Base-by-base conservation (phyloP, 2,113 vertebrate genomes). In the Cyanoliseus patagonus region DNA sequence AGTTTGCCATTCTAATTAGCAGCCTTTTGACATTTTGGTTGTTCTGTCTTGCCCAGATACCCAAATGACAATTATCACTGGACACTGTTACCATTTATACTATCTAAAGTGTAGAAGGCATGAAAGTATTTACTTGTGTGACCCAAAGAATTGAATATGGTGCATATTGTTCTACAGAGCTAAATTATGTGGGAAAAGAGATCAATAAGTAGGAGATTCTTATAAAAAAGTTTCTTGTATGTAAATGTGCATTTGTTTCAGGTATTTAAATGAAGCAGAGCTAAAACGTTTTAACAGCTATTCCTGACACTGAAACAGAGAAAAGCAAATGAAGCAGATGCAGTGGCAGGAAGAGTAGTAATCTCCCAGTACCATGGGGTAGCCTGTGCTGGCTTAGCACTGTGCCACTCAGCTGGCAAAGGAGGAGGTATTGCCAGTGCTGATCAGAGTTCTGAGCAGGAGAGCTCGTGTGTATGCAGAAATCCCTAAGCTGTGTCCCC, bases 291-390 rank as follows among this genome's bases (percentile, higher is more conserved):
- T 83, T 57, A 46, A 24, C 15, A 62, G 35, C 8, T 59, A 7
- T 11, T 24, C 42, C 39, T 53, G 18, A n/a, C 66, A 19, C 22
- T 13, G 53, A 73, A 87, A 33, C 15, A 49, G 46, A 81, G 37
- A 41, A 82, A 39, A 46, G 5, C 12, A 22, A 27, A 35, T 44
- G 47, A 62, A 39, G 7, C 8, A 16, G 10, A 41, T 64, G 11
- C 64, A 47, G 51, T 61, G 35, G 33, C 52, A 82, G 33, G 33
- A 89, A 52, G 47, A 64, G 17, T 24, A 51, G 23, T 22, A 10
- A 17, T 57, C 37, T 74, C 22, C 28, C 64, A n/a, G 72, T 0
- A 0, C 20, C 7, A 2, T 30, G 77, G 22, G 27, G 4, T 52
- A 53, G 8, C 37, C 25, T 31, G 13, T 25, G 64, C 73, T 75